Evolutionary conservation across 1,140 invertebrate genomes (phyloP), one percentile per base, ranked within the genome.

Genomic region (Watersipora subatra): DNA sequence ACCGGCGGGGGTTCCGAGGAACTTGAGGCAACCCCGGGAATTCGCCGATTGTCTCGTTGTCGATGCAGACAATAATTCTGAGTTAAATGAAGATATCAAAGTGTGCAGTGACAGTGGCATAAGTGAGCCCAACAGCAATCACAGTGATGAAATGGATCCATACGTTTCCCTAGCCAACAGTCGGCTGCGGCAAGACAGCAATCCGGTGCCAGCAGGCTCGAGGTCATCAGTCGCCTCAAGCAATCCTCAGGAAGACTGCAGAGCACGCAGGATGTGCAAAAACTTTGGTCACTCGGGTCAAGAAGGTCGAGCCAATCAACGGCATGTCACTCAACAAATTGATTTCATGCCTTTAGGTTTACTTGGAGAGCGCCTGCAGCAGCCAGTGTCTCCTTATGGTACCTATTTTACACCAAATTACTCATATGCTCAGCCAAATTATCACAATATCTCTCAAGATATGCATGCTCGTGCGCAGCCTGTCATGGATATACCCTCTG

Each of bases 31-130:
- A 22, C 58, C 7, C 7, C 7, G 7, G 17, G 7, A 28, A 12
- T 59, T 24, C 22, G 58, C 58, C 7, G 58, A 28, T 28, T 24
- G 58, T 22, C 27, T 24, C 7, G 17, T 24, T 12, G 58, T 24
- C 22, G 58, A 28, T 22, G 22, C 7, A 12, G 58, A 24, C 22
- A 12, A 28, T 17, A 24, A 24, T 12, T 12, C 22, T 28, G 58
- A 59, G 7, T n/a, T n/a, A n/a, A n/a, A n/a, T n/a, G 58, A 28
- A 24, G 7, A 12, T 7, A 28, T 7, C 7, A 22, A 7, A 28
- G 7, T 12, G 7, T 28, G 27, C 58, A 59, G 58, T 28, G 58
- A 59, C 22, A 59, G 58, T 28, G 58, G 58, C 58, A 59, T 59
- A 7, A 59, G 58, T 28, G 58, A 59, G 22, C 58, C 58, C 7